Conservation (phyloP, 2,888 invertebrate genomes). For the Dione juno region DNA sequence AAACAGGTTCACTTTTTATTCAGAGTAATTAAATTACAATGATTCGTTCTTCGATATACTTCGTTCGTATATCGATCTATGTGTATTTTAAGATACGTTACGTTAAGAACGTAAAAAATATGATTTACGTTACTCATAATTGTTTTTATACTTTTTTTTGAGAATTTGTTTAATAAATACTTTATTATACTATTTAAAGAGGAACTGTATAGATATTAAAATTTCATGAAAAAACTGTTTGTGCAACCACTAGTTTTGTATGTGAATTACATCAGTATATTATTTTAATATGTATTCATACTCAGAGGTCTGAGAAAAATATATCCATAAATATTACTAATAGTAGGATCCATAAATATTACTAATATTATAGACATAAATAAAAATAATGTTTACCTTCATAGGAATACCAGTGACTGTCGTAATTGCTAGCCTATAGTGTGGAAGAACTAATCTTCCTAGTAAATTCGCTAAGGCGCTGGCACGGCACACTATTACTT, state of each 20-base stretch:
- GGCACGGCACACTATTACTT: conserved; percentile 91
- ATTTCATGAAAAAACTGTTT: not conserved
- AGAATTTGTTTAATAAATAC: too few species aligned
- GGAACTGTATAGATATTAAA: too few species aligned
- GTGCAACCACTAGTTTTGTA: not conserved
- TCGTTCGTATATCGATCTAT: too few species aligned
- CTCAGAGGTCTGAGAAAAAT: not conserved
- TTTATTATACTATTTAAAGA: too few species aligned
- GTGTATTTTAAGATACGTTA: too few species aligned
- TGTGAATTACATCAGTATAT: not conserved
- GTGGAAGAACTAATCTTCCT: conserved; percentile 89
- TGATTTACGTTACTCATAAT: too few species aligned
- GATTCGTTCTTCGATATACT: too few species aligned
- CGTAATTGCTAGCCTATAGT: conserved; percentile 96
- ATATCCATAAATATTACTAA: not conserved
- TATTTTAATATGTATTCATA: not conserved
- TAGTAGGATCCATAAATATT: too few species aligned
- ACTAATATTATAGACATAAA: too few species aligned
- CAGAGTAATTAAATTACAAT: not conserved
- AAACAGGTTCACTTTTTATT: conserved; percentile 18
- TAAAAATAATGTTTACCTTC: conserved; percentile 88
- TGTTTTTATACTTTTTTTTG: too few species aligned
- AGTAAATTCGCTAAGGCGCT: conserved; percentile 89
- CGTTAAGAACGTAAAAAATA: too few species aligned
- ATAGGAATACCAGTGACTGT: conserved; percentile 99